These are phyloP conservation scores for Epinephelus malabaricus DNA, from an alignment of 2,797 vertebrate species.

Conservation along the genomic window DNA sequence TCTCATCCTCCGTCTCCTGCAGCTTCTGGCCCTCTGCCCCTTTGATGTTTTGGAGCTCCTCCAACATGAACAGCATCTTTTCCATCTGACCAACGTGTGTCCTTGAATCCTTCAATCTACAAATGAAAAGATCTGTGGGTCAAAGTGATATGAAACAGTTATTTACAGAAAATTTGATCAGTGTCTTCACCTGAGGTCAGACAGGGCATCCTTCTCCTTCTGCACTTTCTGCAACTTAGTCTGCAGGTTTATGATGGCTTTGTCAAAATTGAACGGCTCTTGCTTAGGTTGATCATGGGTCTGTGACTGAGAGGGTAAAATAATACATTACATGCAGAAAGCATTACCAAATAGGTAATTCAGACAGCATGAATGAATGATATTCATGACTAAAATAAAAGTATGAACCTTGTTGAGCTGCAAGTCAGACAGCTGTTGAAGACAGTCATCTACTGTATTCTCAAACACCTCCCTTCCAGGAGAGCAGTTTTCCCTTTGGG, in stretches of 20 bases:
- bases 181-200: conserved; percentile 84
- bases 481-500: conserved; percentile 41
- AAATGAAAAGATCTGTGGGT: conserved; percentile 47
- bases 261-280: conserved; percentile 71
- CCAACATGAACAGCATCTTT: conserved; percentile 84
- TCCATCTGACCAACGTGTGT: conserved; percentile 81
- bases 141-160: conserved; percentile 11
- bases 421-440: conserved; percentile 78
- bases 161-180: not conserved
- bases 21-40: conserved; percentile 82
- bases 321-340: conserved; percentile 13
- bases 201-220: conserved; percentile 80
- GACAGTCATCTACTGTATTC: conserved; percentile 76
- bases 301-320: conserved; percentile 70
- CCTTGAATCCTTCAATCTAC: conserved; percentile 84
- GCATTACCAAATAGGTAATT: not conserved
- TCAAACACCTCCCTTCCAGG: conserved; percentile 69
- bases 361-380: not conserved
- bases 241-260: conserved; percentile 82
- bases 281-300: conserved; percentile 73
- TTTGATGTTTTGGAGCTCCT: conserved; percentile 85
- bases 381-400: conserved; percentile 5
- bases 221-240: conserved; percentile 83
- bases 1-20: conserved; percentile 80
- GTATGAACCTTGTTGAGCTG: conserved; percentile 80